These are phyloP conservation scores for Paragorgia papillata DNA, from an alignment of 92 coral and sea anemone species.

Conservation along the genomic window DNA sequence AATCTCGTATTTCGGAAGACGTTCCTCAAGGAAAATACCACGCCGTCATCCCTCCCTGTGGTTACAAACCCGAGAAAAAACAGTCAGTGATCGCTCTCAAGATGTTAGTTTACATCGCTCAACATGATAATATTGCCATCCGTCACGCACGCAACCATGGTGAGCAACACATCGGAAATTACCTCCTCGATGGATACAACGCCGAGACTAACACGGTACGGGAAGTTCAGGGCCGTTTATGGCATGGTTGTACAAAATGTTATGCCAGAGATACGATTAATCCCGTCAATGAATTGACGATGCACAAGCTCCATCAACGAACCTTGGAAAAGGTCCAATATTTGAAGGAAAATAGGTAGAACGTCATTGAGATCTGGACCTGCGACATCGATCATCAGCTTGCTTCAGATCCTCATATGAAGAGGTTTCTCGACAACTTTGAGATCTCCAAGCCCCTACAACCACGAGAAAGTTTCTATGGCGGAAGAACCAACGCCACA, in stretches of 20 bases:
- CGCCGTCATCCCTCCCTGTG: too few relatives aligned
- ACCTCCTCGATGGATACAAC: slow-evolving; percentile 51
- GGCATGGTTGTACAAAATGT: slow-evolving; percentile 57
- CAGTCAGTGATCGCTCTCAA: too few relatives aligned
- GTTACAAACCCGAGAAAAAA: too few relatives aligned
- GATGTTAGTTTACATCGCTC: slow-evolving; percentile 33
- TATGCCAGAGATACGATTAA: slow-evolving; percentile 37
- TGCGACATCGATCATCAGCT: slow-evolving; percentile 40
- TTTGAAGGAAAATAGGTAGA: slow-evolving; percentile 32
- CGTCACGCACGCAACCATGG: too few relatives aligned
- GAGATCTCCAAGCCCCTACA: too few relatives aligned
- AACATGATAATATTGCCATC: slow-evolving; percentile 28
- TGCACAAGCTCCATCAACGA: slow-evolving; percentile 52
- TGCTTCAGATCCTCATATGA: slow-evolving; percentile 20
- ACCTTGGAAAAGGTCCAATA: slow-evolving; percentile 26
- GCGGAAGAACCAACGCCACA: slow-evolving; percentile 42
- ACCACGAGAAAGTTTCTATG: slow-evolving; percentile 34
- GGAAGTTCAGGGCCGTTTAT: slow-evolving; percentile 48
- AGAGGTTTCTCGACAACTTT: not conserved
- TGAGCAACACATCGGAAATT: slow-evolving; percentile 44
- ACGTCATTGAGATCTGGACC: slow-evolving; percentile 54
- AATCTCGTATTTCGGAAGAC: too few relatives aligned
- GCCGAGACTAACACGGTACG: slow-evolving; percentile 34
- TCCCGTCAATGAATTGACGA: slow-evolving; percentile 7
- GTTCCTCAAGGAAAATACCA: too few relatives aligned